These are phyloP conservation scores for Oophaga pumilio DNA, from an alignment of 2,113 vertebrate species.

Conservation along the genomic window DNA sequence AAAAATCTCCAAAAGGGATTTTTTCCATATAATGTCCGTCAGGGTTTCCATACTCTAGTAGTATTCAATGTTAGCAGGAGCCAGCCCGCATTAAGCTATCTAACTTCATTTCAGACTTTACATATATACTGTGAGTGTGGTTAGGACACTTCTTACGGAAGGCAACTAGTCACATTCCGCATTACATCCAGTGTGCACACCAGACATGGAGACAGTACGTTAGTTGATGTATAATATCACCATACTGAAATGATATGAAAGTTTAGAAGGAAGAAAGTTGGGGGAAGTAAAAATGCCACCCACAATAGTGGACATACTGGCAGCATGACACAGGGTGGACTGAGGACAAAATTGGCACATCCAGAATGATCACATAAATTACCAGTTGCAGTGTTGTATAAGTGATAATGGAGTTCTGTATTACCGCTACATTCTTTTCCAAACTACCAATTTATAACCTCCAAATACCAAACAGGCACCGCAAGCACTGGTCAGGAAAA, in stretches of 20 bases:
- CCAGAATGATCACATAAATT: conserved; percentile 68
- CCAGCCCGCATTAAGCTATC: conserved; percentile 78
- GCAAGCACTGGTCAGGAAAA: conserved; percentile 48
- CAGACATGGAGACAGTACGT: conserved; percentile 65
- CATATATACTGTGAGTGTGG: conserved; percentile 9
- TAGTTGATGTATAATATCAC: conserved; percentile 57
- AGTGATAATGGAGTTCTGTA: conserved; percentile 72
- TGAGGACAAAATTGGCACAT: conserved; percentile 82
- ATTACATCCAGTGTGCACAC: conserved; percentile 50
- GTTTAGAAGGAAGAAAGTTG: conserved; percentile 38
- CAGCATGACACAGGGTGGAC: conserved; percentile 68
- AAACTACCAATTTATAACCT: conserved; percentile 70
- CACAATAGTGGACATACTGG: conserved; percentile 72
- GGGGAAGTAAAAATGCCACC: conserved; percentile 60
- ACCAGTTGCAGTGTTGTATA: conserved; percentile 60
- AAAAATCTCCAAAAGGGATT: conserved; percentile 60
- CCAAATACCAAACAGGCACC: conserved; percentile 38
- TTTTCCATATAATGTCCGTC: conserved; percentile 68
- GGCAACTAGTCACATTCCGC: conserved; percentile 60
- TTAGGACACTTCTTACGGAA: conserved; percentile 59
- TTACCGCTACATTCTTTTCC: conserved; percentile 78
- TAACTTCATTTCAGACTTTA: conserved; percentile 62
- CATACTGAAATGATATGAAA: conserved; percentile 59
- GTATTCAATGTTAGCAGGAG: conserved; percentile 77
- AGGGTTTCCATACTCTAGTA: conserved; percentile 65